These are phyloP conservation scores for Ectropis grisescens DNA, from an alignment of 1,140 invertebrate species.

Conservation along the genomic window DNA sequence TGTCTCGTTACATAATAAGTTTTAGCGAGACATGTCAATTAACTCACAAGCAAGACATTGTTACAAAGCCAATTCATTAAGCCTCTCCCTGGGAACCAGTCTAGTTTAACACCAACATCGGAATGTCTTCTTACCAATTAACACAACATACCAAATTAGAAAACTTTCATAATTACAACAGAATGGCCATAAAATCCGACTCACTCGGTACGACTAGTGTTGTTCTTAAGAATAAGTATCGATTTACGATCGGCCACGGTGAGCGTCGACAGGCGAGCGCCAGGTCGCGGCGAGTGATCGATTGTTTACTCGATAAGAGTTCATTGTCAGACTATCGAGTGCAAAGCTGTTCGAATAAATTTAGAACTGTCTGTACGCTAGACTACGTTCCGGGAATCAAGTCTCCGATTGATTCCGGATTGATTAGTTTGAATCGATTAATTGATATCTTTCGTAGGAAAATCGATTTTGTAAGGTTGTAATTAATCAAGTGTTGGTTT, in stretches of 20 bases:
- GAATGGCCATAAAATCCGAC: conserved; percentile 46
- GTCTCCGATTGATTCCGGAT: conserved; percentile 20
- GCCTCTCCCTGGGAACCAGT: too few relatives aligned
- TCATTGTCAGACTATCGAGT: conserved; percentile 62
- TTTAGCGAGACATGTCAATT: too few relatives aligned
- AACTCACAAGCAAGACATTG: too few relatives aligned
- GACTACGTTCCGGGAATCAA: conserved; percentile 34
- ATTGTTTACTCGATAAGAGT: conserved; percentile 61
- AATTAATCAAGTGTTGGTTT: too few relatives aligned
- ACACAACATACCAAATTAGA: too few relatives aligned
- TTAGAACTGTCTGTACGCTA: conserved; percentile 35
- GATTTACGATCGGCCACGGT: conserved; percentile 51
- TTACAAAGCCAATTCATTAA: too few relatives aligned
- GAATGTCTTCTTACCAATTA: too few relatives aligned
- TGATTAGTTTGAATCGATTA: conserved; percentile 22
- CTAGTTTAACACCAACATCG: too few relatives aligned
- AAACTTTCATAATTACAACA: too few relatives aligned
- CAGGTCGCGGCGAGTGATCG: conserved; percentile 52
- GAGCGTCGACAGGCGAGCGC: conserved; percentile 46
- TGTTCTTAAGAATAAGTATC: conserved; percentile 45
- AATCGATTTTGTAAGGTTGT: too few relatives aligned
- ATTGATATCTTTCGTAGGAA: background rate
- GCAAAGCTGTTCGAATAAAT: conserved; percentile 61
- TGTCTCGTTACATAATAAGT: too few relatives aligned
- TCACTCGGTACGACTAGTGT: conserved; percentile 48